Conservation (phyloP, 2,888 invertebrate species). For the Chrysopilus asiliformis region DNA sequence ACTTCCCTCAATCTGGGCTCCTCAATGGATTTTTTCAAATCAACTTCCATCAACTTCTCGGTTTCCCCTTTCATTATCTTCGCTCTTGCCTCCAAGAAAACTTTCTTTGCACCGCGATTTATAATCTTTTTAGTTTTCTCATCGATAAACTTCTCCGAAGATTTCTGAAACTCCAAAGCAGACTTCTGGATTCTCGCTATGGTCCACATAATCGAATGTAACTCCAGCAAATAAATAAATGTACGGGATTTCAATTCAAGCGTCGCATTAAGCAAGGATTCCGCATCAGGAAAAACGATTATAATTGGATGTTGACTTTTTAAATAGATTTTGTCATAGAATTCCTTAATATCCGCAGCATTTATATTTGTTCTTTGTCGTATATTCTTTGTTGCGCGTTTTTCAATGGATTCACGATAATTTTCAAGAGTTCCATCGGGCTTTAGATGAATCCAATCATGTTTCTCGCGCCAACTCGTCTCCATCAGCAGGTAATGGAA, state of each 20-base stretch:
- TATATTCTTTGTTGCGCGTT: slow-evolving; percentile 16
- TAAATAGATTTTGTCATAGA: slow-evolving; percentile 27
- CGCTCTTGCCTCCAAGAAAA: slow-evolving; percentile 30
- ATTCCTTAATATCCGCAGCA: slow-evolving; percentile 31
- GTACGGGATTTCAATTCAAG: slow-evolving; percentile 28
- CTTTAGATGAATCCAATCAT: slow-evolving; percentile 31
- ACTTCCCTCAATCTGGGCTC: too few relatives aligned
- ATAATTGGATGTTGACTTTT: slow-evolving; percentile 25
- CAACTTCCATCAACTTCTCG: too few relatives aligned
- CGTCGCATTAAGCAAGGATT: slow-evolving; percentile 24
- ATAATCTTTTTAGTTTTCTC: slow-evolving; percentile 27
- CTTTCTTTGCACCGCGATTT: slow-evolving; percentile 27
- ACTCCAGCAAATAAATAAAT: slow-evolving; percentile 27
- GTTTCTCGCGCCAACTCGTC: slow-evolving; percentile 27
- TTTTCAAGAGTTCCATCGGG: slow-evolving; percentile 23
- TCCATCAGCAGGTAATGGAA: slow-evolving; percentile 33
- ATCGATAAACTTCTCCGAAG: slow-evolving; percentile 25
- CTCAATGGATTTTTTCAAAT: too few relatives aligned
- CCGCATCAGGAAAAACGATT: slow-evolving; percentile 26
- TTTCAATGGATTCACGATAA: slow-evolving; percentile 16
- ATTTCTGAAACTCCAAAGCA: slow-evolving; percentile 25
- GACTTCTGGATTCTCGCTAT: slow-evolving; percentile 26
- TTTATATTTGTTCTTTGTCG: slow-evolving; percentile 29
- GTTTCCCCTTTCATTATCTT: too few relatives aligned
- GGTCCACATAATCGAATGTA: slow-evolving; percentile 29